Evolutionary conservation across 2,888 invertebrate genomes (phyloP).

Genomic region (Folsomia manolachei): DNA sequence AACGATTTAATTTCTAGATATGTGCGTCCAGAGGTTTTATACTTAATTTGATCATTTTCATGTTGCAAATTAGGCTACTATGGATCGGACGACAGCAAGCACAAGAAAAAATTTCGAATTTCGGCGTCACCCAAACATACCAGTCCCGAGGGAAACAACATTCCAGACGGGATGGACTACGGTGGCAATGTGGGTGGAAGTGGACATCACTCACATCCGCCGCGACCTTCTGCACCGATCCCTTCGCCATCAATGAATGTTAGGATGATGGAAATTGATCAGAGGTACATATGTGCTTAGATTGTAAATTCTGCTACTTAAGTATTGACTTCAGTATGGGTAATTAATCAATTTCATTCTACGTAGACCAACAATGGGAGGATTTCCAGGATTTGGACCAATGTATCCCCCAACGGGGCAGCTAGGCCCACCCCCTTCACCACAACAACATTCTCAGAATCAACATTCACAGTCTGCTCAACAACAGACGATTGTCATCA

Average conservation of each 20-base stretch:
- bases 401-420: conserved; percentile 49
- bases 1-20: no score
- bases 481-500: conserved; percentile 51
- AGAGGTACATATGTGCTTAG: conserved; percentile 35
- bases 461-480: conserved; percentile 43
- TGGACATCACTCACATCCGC: conserved; percentile 41
- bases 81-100: conserved; percentile 40
- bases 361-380: conserved; percentile 44
- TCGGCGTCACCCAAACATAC: conserved; percentile 47
- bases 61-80: no score
- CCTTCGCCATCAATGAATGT: conserved; percentile 50
- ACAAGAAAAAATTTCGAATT: conserved; percentile 49
- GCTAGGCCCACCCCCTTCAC: conserved; percentile 59
- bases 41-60: no score
- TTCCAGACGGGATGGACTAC: conserved; percentile 50
- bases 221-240: conserved; percentile 44
- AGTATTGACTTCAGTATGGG: background rate
- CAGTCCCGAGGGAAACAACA: conserved; percentile 47
- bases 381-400: conserved; percentile 47
- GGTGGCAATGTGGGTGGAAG: conserved; percentile 13
- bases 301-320: background rate
- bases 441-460: conserved; percentile 56
- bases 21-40: no score
- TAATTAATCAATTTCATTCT: conserved; percentile 1
- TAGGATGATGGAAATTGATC: conserved; percentile 48